phyloP scores from a whole-genome alignment of 1,140 invertebrate species.

The Bombus pyrosoma region DNA sequence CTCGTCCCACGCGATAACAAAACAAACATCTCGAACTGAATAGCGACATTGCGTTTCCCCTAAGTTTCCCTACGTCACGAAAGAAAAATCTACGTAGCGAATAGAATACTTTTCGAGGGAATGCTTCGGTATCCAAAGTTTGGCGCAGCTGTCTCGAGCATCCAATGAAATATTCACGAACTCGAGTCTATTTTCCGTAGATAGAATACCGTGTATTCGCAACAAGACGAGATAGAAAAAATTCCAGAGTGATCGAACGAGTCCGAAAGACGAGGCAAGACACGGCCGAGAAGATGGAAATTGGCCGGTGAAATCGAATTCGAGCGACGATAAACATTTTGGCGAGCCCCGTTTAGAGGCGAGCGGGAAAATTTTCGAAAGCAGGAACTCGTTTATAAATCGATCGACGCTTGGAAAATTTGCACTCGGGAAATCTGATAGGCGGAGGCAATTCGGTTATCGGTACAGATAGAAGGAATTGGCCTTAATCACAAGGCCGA shows the following conservation, averaged over 20 bases:
- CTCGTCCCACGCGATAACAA: background rate
- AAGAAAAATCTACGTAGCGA: background rate
- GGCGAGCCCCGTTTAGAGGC: background rate
- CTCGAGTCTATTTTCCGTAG: background rate
- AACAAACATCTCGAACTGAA: background rate
- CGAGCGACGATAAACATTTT: background rate
- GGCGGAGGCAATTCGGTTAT: conserved; percentile 38
- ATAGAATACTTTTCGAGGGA: background rate
- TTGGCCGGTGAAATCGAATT: conserved; percentile 6
- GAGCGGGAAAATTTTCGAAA: conserved; percentile 21
- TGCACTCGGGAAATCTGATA: conserved; percentile 34
- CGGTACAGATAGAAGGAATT: conserved; percentile 44
- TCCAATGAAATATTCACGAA: conserved; percentile 6
- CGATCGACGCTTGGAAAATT: conserved; percentile 14
- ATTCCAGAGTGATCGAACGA: background rate
- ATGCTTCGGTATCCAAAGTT: too few species aligned
- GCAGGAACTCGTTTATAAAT: conserved; percentile 33
- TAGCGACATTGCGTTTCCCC: background rate
- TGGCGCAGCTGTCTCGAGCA: background rate
- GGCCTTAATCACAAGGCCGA: conserved; percentile 28
- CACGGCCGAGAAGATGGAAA: background rate
- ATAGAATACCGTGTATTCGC: background rate
- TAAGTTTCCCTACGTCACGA: background rate
- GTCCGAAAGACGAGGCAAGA: background rate
- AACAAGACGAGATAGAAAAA: too few species aligned